A percentile compares a stretch with the other conserved stretches of the same genome.
Evolutionary conservation across 2,113 vertebrate species (phyloP).

Genomic region (Rhea pennata): DNA sequence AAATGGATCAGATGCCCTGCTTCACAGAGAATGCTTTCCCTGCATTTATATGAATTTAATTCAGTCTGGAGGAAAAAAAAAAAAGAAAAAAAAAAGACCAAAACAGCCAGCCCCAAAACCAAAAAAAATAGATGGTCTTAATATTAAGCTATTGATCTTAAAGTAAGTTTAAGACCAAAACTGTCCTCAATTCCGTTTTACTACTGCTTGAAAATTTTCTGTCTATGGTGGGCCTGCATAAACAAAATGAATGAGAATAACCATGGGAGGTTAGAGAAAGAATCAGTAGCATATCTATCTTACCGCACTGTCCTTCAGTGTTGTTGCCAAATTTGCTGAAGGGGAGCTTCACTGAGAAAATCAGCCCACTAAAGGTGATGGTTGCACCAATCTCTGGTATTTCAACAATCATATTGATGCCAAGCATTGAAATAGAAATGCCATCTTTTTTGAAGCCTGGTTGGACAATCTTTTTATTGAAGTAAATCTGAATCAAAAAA

Average conservation of each 20-base stretch:
- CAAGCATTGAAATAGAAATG: slow-evolving; percentile 75
- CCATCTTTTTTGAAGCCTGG: slow-evolving; percentile 78
- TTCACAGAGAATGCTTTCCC: neutral
- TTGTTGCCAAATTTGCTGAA: slow-evolving; percentile 83
- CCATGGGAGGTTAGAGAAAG: neutral
- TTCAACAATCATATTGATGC: slow-evolving; percentile 78
- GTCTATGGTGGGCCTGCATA: neutral
- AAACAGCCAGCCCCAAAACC: neutral
- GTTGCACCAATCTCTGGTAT: slow-evolving; percentile 75
- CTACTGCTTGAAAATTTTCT: neutral
- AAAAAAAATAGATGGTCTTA: neutral
- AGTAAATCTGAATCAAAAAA: slow-evolving; percentile 76
- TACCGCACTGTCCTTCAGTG: slow-evolving; percentile 93
- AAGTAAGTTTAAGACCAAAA: neutral
- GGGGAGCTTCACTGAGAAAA: slow-evolving; percentile 84
- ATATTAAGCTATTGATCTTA: neutral
- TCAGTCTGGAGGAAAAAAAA: neutral
- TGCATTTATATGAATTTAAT: neutral
- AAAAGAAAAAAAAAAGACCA: neutral
- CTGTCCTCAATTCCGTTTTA: neutral
- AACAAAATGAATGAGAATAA: neutral
- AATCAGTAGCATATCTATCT: slow-evolving; percentile 42
- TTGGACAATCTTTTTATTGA: slow-evolving; percentile 77
- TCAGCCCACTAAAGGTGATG: slow-evolving; percentile 79
- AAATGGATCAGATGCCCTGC: neutral